These are phyloP conservation scores for Smittia sp. DNA, from an alignment of 2,888 invertebrate species.

Conservation along the genomic window DNA sequence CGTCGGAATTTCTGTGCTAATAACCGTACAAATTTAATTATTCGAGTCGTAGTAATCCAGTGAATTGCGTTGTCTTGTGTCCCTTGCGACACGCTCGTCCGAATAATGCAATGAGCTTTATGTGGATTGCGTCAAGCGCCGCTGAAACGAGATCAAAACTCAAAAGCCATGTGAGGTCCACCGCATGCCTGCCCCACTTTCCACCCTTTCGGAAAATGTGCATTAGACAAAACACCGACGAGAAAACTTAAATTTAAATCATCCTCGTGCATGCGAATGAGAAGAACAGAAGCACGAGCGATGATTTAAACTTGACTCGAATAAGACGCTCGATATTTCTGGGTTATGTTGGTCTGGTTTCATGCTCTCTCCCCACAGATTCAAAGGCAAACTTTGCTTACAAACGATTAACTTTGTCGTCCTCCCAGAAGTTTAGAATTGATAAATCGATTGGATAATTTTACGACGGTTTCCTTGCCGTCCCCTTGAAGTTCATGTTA, in stretches of 20 bases:
- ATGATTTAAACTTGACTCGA: slow-evolving; percentile 1
- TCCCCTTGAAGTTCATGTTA: neutral
- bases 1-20: neutral
- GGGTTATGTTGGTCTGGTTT: neutral
- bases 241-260: neutral
- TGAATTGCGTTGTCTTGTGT: no score
- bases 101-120: no score
- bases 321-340: neutral
- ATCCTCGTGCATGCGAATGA: neutral
- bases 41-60: no score
- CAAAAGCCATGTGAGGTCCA: neutral
- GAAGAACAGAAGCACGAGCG: neutral
- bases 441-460: neutral
- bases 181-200: neutral
- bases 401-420: neutral
- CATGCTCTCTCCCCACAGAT: no score
- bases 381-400: no score
- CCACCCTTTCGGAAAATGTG: neutral
- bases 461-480: neutral
- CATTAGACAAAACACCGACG: neutral
- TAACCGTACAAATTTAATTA: no score
- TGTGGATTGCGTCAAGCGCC: neutral
- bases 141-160: neutral
- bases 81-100: no score
- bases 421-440: neutral